phyloP scores from a whole-genome alignment of 2,113 vertebrate genomes.

The Gambusia holbrooki region DNA sequence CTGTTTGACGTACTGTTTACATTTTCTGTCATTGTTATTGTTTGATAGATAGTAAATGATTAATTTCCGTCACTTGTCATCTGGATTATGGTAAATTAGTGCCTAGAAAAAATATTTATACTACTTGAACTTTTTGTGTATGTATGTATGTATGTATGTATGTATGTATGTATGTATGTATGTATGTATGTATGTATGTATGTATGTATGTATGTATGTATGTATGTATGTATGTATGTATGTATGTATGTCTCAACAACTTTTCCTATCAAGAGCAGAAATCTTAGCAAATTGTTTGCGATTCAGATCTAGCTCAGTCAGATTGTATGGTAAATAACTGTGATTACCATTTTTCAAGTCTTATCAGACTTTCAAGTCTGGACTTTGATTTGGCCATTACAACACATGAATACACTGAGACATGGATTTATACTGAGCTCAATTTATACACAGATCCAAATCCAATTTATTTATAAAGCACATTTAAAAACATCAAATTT shows the following conservation, averaged over 20 bases:
- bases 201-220: neutral
- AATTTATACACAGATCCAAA: too few relatives aligned
- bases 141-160: neutral
- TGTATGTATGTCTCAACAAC: neutral
- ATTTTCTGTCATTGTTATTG: too few relatives aligned
- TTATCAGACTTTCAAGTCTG: neutral
- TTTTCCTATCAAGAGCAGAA: neutral
- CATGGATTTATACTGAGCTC: too few relatives aligned
- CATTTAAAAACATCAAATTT: too few relatives aligned
- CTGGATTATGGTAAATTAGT: too few relatives aligned
- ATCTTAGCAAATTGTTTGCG: neutral
- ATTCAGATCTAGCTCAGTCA: neutral
- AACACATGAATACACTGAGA: neutral
- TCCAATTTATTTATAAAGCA: too few relatives aligned
- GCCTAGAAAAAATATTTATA: too few relatives aligned
- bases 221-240: too few relatives aligned
- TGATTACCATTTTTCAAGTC: neutral
- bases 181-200: neutral
- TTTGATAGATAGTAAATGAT: too few relatives aligned
- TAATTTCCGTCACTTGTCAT: too few relatives aligned
- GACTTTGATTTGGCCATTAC: neutral
- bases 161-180: too few relatives aligned
- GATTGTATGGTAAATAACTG: neutral
- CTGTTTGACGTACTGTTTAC: too few relatives aligned
- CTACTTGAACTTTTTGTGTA: neutral